Conservation (phyloP, 2,113 vertebrate species). For the Crotalus helleri region DNA sequence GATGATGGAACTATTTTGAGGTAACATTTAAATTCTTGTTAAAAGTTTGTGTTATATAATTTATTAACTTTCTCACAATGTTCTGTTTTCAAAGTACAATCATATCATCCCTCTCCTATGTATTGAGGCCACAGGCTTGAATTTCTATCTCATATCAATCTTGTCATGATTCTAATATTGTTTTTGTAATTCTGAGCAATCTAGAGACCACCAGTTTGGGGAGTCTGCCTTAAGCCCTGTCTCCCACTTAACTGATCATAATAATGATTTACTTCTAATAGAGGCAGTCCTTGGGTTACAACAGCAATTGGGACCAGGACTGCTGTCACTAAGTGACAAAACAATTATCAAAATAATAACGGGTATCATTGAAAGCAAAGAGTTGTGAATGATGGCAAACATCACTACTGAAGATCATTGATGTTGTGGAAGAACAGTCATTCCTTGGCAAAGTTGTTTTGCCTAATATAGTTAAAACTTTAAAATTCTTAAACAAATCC, state of each 20-base stretch:
- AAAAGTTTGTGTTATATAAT: neutral
- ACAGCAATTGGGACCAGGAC: neutral
- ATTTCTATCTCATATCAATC: neutral
- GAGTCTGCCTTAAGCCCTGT: neutral
- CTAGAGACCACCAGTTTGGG: neutral
- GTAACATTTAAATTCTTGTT: slow-evolving; percentile 62
- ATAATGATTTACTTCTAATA: neutral
- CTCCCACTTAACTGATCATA: neutral
- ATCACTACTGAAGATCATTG: neutral
- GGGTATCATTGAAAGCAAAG: neutral
- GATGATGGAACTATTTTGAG: slow-evolving; percentile 90
- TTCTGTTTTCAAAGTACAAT: neutral
- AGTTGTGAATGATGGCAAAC: neutral
- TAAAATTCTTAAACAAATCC: neutral
- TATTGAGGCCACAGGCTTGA: neutral
- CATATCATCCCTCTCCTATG: neutral
- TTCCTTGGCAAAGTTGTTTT: neutral
- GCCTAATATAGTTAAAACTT: neutral
- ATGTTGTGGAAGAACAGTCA: neutral
- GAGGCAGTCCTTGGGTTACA: neutral
- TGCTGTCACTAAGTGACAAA: neutral
- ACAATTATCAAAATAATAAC: neutral
- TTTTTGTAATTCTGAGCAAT: neutral
- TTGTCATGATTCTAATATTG: neutral
- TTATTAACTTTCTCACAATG: neutral